A percentile compares a stretch with the other conserved stretches of the same genome.
phyloP scores from a whole-genome alignment of 2,797 vertebrate species.

The Characodon lateralis region DNA sequence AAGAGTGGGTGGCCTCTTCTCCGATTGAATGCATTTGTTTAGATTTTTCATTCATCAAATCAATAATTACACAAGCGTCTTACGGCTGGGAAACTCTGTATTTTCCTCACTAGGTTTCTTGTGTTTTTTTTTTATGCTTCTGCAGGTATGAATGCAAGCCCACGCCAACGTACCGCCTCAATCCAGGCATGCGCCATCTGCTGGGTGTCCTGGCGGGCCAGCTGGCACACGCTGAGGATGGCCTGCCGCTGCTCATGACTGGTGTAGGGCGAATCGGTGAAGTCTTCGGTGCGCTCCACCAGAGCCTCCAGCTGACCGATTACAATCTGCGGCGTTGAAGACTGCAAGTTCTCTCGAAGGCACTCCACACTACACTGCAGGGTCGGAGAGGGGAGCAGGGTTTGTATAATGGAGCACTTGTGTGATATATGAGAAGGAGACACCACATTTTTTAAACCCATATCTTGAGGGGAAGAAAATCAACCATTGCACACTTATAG shows the following conservation, averaged over 20 bases:
- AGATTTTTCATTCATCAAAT: conserved; percentile 1
- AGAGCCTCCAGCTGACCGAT: conserved; percentile 87
- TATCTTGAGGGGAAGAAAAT: not conserved
- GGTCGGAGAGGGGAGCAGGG: not conserved
- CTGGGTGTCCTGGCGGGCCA: conserved; percentile 88
- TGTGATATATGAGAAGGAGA: conserved; percentile 57
- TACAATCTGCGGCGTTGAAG: conserved; percentile 86
- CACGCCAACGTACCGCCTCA: conserved; percentile 85
- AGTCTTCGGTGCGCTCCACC: conserved; percentile 94
- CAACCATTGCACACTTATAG: not conserved
- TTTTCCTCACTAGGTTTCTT: conserved; percentile 12
- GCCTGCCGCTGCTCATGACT: conserved; percentile 94
- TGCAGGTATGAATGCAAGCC: conserved; percentile 19
- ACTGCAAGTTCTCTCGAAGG: conserved; percentile 89
- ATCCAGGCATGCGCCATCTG: conserved; percentile 90
- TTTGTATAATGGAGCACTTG: conserved; percentile 5
- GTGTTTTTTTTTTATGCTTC: conserved; percentile 43
- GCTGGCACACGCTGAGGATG: conserved; percentile 90
- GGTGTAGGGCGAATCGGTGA: conserved; percentile 97
- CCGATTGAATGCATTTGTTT: not conserved
- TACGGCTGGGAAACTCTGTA: conserved; percentile 2
- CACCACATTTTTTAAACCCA: conserved; percentile 5
- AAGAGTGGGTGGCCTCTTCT: not conserved
- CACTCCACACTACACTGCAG: conserved; percentile 88
- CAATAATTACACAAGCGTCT: not conserved